Conservation (phyloP, 2,113 vertebrate species). For the Oreochromis tanganicae region DNA sequence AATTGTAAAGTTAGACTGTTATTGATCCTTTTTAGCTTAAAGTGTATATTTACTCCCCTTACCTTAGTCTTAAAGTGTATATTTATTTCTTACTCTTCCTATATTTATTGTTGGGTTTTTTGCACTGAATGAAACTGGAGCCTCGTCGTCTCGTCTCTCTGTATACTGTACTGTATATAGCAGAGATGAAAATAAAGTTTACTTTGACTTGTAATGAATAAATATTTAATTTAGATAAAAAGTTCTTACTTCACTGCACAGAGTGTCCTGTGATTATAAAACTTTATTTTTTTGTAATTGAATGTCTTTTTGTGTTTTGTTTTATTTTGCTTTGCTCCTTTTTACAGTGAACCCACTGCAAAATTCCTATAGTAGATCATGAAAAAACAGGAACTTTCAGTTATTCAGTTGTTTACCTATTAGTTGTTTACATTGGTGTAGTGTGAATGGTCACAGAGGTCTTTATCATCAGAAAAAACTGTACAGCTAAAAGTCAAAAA, state of each 20-base stretch:
- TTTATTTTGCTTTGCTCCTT: neutral
- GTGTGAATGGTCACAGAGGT: neutral
- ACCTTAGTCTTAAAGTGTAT: neutral
- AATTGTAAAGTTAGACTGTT: neutral
- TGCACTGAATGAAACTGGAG: fast-evolving
- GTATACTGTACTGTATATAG: neutral
- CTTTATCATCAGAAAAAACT: neutral
- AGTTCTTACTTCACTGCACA: neutral
- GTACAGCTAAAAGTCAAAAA: neutral
- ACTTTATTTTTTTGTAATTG: fast-evolving
- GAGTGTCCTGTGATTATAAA: neutral
- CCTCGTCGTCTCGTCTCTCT: fast-evolving
- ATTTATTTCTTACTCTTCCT: neutral
- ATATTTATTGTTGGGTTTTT: fast-evolving
- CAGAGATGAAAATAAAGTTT: neutral
- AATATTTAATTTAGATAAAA: fast-evolving
- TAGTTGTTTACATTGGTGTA: neutral
- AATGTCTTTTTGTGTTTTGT: neutral
- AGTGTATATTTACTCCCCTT: neutral
- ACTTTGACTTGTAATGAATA: neutral
- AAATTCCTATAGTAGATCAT: fast-evolving
- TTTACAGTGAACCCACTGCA: neutral
- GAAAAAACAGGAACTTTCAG: neutral
- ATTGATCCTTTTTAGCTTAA: neutral
- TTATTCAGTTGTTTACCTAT: neutral